These are phyloP conservation scores for Hydrolagus colliei DNA, from an alignment of 2,797 vertebrate genomes.

Conservation along the genomic window DNA sequence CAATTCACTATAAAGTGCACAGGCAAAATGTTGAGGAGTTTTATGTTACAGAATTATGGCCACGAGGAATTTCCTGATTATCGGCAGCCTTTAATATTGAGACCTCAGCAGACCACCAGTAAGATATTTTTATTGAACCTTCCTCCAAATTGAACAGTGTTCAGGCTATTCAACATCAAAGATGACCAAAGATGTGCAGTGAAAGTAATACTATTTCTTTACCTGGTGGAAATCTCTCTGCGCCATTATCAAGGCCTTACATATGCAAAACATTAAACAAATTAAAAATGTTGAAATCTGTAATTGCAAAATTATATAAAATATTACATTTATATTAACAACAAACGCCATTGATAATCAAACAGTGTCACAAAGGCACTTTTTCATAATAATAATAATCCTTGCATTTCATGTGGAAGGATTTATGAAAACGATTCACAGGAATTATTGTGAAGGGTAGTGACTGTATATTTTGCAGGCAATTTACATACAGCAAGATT, in stretches of 20 bases:
- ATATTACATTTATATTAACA: not conserved
- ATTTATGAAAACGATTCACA: too few species aligned
- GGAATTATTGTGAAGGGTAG: too few species aligned
- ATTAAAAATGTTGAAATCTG: not conserved
- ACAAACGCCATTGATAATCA: not conserved
- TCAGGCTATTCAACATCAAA: slow-evolving; percentile 15
- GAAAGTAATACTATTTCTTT: not conserved
- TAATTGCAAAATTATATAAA: not conserved
- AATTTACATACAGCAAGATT: too few species aligned
- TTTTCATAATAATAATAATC: too few species aligned
- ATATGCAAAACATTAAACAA: not conserved
- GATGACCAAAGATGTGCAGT: not conserved
- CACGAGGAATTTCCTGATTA: too few species aligned
- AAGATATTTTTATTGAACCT: not conserved
- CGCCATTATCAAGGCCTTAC: not conserved
- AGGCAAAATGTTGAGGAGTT: too few species aligned
- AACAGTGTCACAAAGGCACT: not conserved
- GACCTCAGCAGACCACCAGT: not conserved
- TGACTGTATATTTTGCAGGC: too few species aligned
- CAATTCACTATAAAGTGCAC: too few species aligned
- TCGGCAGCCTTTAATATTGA: too few species aligned
- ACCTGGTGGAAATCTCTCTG: not conserved
- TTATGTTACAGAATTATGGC: too few species aligned
- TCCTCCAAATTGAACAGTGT: not conserved
- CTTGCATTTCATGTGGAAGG: too few species aligned